Evolutionary conservation across 2,113 vertebrate species (phyloP).

Genomic region (Ceyx margarethae): DNA sequence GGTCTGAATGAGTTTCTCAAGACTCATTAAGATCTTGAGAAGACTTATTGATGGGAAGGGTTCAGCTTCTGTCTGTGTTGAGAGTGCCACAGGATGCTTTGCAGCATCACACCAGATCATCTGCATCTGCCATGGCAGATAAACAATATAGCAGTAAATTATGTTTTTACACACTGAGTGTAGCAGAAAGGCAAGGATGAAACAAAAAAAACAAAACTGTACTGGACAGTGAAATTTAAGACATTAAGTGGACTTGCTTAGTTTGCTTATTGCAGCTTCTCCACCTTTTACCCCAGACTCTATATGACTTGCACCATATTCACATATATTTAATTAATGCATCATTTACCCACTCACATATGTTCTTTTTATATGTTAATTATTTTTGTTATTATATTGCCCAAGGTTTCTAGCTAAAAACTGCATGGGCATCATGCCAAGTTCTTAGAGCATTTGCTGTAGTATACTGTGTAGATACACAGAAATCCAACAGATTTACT

Average conservation of each 20-base stretch:
- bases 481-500: neutral
- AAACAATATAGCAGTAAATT: neutral
- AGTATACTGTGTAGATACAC: neutral
- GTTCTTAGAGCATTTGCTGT: neutral
- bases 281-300: neutral
- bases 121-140: neutral
- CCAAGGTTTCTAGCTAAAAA: neutral
- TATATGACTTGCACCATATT: neutral
- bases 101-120: neutral
- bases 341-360: neutral
- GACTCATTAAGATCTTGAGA: neutral
- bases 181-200: neutral
- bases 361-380: neutral
- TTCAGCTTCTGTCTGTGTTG: neutral
- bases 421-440: neutral
- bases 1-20: neutral
- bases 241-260: neutral
- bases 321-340: neutral
- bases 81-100: neutral
- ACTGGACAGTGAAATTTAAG: neutral
- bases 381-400: neutral
- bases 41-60: neutral
- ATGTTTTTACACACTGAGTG: neutral
- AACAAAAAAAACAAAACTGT: neutral
- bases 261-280: neutral